These are phyloP conservation scores for Drosophila phalerata DNA, from an alignment of 2,888 invertebrate genomes.

Conservation along the genomic window DNA sequence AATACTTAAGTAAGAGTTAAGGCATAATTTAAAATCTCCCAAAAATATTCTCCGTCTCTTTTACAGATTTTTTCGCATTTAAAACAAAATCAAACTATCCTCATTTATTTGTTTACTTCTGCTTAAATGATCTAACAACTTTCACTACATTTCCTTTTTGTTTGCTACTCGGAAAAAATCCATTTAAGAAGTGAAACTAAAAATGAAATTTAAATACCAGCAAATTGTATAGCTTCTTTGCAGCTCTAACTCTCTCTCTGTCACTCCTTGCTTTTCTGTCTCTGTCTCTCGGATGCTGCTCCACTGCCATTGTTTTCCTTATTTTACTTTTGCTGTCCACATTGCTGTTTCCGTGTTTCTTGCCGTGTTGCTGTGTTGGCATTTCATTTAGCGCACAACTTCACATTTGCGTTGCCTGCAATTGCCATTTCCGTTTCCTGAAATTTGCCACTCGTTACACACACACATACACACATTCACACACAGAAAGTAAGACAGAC, in stretches of 20 bases:
- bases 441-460: slow-evolving; percentile 74
- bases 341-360: slow-evolving; percentile 68
- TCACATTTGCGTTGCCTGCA: slow-evolving; percentile 77
- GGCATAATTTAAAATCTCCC: background rate
- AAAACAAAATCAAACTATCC: background rate
- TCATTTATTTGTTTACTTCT: background rate
- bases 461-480: slow-evolving; percentile 16
- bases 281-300: background rate
- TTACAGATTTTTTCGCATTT: background rate
- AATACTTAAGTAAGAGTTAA: too few relatives aligned
- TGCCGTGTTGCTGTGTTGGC: slow-evolving; percentile 77
- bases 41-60: background rate
- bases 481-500: background rate
- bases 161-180: slow-evolving; percentile 4
- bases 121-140: slow-evolving; percentile 16
- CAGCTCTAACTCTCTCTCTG: background rate
- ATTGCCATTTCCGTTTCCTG: slow-evolving; percentile 77
- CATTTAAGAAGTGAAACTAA: slow-evolving; percentile 40
- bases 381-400: slow-evolving; percentile 80
- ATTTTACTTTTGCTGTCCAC: slow-evolving; percentile 44
- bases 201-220: slow-evolving; percentile 72
- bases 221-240: slow-evolving; percentile 52
- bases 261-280: background rate
- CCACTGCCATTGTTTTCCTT: slow-evolving; percentile 15
- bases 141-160: slow-evolving; percentile 19